These are phyloP conservation scores for Megaustenia siamemsis DNA, from an alignment of 2,888 invertebrate genomes.

Conservation along the genomic window DNA sequence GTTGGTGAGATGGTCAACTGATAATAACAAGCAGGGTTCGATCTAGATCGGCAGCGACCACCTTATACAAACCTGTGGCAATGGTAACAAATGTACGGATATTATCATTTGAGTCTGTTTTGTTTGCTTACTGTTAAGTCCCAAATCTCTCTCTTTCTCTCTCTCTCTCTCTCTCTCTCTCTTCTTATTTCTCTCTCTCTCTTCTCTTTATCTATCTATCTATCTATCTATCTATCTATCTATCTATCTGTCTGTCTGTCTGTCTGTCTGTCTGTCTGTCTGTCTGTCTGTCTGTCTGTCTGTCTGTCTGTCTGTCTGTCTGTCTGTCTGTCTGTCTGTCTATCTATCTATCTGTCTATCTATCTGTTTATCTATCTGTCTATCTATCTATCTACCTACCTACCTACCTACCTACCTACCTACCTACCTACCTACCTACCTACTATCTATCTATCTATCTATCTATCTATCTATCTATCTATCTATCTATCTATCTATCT, in stretches of 20 bases:
- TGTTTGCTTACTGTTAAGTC: background rate
- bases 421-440: background rate
- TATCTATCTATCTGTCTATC: too few relatives aligned
- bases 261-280: background rate
- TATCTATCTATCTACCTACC: too few relatives aligned
- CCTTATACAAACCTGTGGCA: too few relatives aligned
- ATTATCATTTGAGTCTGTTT: background rate
- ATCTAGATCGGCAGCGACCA: too few relatives aligned
- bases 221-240: too few relatives aligned
- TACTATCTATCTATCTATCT: too few relatives aligned
- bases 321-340: slow-evolving; percentile 23
- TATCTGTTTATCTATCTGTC: too few relatives aligned
- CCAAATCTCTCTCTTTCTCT: background rate
- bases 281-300: background rate
- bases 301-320: background rate
- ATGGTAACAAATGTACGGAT: too few relatives aligned
- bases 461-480: background rate
- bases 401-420: too few relatives aligned
- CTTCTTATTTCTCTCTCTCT: background rate
- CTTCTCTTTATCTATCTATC: too few relatives aligned
- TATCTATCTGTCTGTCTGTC: background rate
- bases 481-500: slow-evolving; percentile 9
- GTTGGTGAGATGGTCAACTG: too few relatives aligned
- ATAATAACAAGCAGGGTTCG: too few relatives aligned
- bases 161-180: background rate